Conservation (phyloP, 2,113 vertebrate genomes). For the Cichladusa arquata region DNA sequence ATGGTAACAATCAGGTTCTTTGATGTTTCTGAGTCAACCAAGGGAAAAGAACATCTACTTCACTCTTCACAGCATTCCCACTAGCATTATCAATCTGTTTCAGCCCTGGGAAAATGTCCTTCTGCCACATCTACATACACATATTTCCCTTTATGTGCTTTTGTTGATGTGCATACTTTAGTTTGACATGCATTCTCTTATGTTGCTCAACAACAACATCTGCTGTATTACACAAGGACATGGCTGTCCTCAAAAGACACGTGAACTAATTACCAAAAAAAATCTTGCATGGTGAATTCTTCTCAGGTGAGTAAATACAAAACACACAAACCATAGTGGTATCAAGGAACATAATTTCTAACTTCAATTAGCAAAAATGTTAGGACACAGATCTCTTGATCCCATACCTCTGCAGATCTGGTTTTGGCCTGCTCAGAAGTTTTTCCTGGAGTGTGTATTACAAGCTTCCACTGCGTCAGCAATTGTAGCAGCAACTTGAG, state of each 20-base stretch:
- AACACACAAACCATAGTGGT: not conserved
- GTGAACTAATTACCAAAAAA: slow-evolving; percentile 33
- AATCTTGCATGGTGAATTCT: not conserved
- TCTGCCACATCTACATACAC: not conserved
- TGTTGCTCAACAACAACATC: slow-evolving; percentile 56
- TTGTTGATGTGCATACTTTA: not conserved
- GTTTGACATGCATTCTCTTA: slow-evolving; percentile 22
- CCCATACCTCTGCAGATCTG: slow-evolving; percentile 84
- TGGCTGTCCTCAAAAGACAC: slow-evolving; percentile 23
- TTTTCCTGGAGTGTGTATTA: slow-evolving; percentile 89
- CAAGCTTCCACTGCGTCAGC: slow-evolving; percentile 95
- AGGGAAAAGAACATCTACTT: not conserved
- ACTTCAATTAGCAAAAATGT: not conserved
- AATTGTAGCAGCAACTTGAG: slow-evolving; percentile 94
- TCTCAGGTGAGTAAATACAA: slow-evolving; percentile 35
- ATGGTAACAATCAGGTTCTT: not conserved
- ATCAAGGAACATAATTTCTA: not conserved
- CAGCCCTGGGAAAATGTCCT: slow-evolving; percentile 30
- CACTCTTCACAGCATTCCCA: not conserved
- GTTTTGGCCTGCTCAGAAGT: slow-evolving; percentile 76
- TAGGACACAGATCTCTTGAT: not conserved
- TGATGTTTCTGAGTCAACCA: not conserved
- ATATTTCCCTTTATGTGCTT: slow-evolving; percentile 22
- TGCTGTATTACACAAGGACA: slow-evolving; percentile 38
- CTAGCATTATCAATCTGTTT: slow-evolving; percentile 4